phyloP scores from a whole-genome alignment of 2,797 vertebrate species.

The Valencia hispanica region DNA sequence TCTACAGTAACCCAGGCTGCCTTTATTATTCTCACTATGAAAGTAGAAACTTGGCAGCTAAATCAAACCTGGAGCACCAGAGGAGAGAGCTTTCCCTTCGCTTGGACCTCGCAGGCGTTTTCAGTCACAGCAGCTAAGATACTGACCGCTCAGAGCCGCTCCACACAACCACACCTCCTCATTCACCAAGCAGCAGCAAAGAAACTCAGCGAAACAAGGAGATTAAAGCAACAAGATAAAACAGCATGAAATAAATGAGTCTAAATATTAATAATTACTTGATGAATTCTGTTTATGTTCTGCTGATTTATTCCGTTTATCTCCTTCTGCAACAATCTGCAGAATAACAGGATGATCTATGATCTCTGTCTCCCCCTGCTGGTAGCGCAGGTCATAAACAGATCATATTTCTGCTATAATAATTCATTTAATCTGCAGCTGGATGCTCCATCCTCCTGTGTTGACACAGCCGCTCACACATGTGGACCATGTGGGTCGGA shows the following conservation, averaged over 20 bases:
- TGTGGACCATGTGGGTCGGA: conserved; percentile 34
- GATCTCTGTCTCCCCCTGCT: conserved; percentile 75
- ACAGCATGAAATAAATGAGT: no score
- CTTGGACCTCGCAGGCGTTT: no score
- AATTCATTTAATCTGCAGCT: conserved; percentile 10
- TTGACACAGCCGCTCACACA: conserved; percentile 19
- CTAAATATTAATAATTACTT: no score
- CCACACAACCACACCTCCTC: neutral
- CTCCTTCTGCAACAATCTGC: neutral
- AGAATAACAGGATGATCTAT: neutral
- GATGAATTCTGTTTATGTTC: no score
- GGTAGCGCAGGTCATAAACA: conserved; percentile 26
- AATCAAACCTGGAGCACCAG: no score
- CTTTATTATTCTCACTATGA: no score
- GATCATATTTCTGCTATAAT: neutral
- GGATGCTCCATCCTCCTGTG: conserved; percentile 4
- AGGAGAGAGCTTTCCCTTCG: no score
- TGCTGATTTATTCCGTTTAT: neutral
- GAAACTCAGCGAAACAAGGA: no score
- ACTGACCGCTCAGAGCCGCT: neutral
- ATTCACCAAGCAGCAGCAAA: neutral
- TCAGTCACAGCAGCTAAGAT: neutral
- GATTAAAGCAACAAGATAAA: no score
- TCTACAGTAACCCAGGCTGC: no score
- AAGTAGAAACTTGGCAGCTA: no score